phyloP scores from a whole-genome alignment of 2,888 invertebrate species.

The Lacanobia oleracea region DNA sequence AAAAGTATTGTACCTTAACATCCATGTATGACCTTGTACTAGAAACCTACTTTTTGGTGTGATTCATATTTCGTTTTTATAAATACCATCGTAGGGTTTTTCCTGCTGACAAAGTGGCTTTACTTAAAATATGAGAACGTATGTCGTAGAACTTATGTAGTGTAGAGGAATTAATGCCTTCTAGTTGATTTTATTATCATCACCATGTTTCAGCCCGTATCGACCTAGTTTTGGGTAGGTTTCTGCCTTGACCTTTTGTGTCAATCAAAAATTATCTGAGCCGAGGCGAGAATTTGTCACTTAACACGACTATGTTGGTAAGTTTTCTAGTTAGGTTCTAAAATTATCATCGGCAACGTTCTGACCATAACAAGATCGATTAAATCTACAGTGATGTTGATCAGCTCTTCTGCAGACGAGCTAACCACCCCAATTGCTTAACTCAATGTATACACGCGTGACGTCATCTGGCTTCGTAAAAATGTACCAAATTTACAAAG shows the following conservation, averaged over 20 bases:
- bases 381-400: not conserved
- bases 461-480: too few species aligned
- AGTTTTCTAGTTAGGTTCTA: not conserved
- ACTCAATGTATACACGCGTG: too few species aligned
- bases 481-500: too few species aligned
- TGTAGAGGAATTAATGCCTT: not conserved
- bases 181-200: not conserved
- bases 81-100: not conserved
- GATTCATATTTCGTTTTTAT: not conserved
- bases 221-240: not conserved
- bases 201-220: conserved; percentile 26
- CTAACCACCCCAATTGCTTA: too few species aligned
- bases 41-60: not conserved
- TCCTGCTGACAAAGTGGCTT: not conserved
- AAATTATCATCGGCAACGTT: not conserved
- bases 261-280: not conserved
- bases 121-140: not conserved
- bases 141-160: not conserved
- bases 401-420: too few species aligned
- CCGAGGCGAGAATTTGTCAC: not conserved
- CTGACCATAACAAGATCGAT: too few species aligned
- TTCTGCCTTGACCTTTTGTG: conserved; percentile 3
- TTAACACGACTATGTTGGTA: not conserved
- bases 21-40: conserved; percentile 4
- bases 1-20: not conserved